Conservation (phyloP, 1,140 invertebrate genomes). For the Drosophila punjabiensis region DNA sequence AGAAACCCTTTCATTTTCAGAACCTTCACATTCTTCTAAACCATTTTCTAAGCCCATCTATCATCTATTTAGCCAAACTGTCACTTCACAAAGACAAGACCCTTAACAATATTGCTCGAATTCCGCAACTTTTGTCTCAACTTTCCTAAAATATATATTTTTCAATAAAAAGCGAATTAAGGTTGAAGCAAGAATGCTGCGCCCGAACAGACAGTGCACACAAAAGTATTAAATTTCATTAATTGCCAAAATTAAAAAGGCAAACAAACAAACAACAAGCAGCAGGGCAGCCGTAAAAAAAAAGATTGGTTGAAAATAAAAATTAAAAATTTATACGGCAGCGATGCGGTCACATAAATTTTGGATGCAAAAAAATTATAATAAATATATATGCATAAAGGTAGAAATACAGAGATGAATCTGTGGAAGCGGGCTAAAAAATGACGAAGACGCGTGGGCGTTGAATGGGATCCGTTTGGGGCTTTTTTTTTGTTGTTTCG, state of each 20-base stretch:
- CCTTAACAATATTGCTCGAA: constrained; percentile 11
- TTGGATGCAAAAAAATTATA: constrained; percentile 56
- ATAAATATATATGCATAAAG: constrained; percentile 39
- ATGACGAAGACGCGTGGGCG: constrained; percentile 68
- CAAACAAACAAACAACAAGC: constrained; percentile 30
- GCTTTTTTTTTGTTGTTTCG: constrained; percentile 17
- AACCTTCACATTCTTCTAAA: constrained; percentile 6
- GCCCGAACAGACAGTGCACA: constrained; percentile 54
- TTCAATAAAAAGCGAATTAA: constrained; percentile 27
- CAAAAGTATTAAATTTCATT: constrained; percentile 84
- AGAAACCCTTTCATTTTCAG: background rate
- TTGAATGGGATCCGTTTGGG: constrained; percentile 45
- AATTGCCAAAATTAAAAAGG: constrained; percentile 75
- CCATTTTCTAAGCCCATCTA: constrained; percentile 16
- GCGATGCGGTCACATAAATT: constrained; percentile 81
- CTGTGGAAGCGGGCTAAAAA: constrained; percentile 45
- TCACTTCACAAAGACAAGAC: background rate
- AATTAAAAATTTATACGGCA: constrained; percentile 82
- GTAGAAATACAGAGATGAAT: constrained; percentile 36
- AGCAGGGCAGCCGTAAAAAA: constrained; percentile 5
- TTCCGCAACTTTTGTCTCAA: constrained; percentile 17
- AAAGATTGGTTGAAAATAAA: constrained; percentile 58
- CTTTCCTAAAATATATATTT: constrained; percentile 40
- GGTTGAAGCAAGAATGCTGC: constrained; percentile 4
- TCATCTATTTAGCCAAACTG: constrained; percentile 25